Evolutionary conservation across 1,140 invertebrate genomes (phyloP).

Genomic region (Aethina tumida): DNA sequence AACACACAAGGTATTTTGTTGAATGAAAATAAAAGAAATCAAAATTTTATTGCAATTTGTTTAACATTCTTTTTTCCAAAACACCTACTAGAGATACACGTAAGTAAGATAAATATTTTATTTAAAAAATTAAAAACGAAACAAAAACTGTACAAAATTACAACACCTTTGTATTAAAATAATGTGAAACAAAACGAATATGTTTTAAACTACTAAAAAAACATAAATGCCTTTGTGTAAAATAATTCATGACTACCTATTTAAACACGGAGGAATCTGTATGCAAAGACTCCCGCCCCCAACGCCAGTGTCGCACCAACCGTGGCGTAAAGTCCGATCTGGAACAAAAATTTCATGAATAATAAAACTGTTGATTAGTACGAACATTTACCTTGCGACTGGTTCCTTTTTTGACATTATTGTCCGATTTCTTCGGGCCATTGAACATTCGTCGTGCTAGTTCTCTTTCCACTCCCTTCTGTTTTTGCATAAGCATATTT

Average conservation of each 20-base stretch:
- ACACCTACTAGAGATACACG: too few species aligned
- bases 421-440: slow-evolving; percentile 5
- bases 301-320: slow-evolving; percentile 46
- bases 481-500: slow-evolving; percentile 25
- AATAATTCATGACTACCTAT: not conserved
- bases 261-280: slow-evolving; percentile 44
- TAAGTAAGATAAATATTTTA: slow-evolving; percentile 1
- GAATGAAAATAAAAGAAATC: too few species aligned
- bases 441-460: slow-evolving; percentile 30
- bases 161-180: slow-evolving; percentile 1
- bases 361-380: not conserved
- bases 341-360: slow-evolving; percentile 15
- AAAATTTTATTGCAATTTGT: too few species aligned
- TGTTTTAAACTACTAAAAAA: too few species aligned
- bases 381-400: slow-evolving; percentile 10
- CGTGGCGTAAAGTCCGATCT: slow-evolving; percentile 47
- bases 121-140: slow-evolving; percentile 1
- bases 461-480: slow-evolving; percentile 29
- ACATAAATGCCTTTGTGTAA: too few species aligned
- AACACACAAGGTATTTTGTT: too few species aligned
- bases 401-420: slow-evolving; percentile 4
- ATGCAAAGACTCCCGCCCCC: slow-evolving; percentile 47
- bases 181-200: not conserved
- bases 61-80: too few species aligned
- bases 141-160: slow-evolving; percentile 5